Base-by-base conservation (phyloP, 2,888 invertebrate genomes). In the Stegana nigrithorax region DNA sequence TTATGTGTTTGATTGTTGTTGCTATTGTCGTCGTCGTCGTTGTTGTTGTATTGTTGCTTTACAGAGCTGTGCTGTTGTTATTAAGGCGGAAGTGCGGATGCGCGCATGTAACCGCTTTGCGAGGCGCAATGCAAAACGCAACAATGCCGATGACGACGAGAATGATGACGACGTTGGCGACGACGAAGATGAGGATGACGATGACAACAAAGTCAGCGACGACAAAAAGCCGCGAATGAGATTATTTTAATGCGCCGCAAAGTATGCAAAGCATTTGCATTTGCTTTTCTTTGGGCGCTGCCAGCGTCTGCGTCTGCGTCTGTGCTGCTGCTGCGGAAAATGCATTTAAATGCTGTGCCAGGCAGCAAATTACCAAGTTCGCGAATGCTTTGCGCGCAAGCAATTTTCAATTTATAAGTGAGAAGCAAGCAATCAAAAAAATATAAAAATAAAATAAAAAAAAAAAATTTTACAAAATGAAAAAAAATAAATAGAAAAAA, bases 51-150 rank as follows among this genome's bases (percentile, higher is more conserved):
- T 44, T 44, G 44, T 21, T n/a, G 32, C 32, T 32, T n/a, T n/a
- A n/a, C n/a, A n/a, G n/a, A n/a, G n/a, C n/a, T n/a, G n/a, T 32
- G 32, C 32, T 32, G 6, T 32, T 32, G 32, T n/a, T 32, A 17
- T 19, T 17, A 47, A 12, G 53, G 17, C 53, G 53, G 53, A 50
- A 32, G 51, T 25, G 14, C 44, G 59, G 59, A 29, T 27, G 59
- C 59, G 42, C 19, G 58, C 42, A 44, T 58, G 44, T 58, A 59
- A 45, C 59, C 59, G 59, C 39, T 59, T 59, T 36, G 45, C 50
- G 27, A 26, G 36, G 44, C 29, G 39, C 12, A 58, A 62, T 58
- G 61, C 21, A 47, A 55, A 29, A 61, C 32, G 61, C 61, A 56
- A 51, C 62, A 62, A 62, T 57, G 27, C 12, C 19, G n/a, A 12